A percentile compares a stretch with the other conserved stretches of the same genome.
Conservation (phyloP, 2,797 vertebrate species). For the Sebastes itinus region DNA sequence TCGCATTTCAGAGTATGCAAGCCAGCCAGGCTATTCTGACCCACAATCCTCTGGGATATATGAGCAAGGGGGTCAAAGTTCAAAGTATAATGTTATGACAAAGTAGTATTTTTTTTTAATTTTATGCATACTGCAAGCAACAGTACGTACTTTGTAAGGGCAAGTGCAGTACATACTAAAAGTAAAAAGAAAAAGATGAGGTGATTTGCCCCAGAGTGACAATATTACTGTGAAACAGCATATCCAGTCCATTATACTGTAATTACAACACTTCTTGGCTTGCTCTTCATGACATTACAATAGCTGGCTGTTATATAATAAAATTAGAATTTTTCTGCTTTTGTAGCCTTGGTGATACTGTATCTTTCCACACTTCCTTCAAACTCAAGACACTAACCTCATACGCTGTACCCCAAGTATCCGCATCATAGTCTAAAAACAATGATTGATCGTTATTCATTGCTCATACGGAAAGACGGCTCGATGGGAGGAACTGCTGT, state of each 20-base stretch:
- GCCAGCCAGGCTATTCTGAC: no score
- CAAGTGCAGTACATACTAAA: no score
- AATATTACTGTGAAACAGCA: not conserved
- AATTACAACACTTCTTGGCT: not conserved
- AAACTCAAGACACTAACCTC: not conserved
- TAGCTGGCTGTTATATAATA: not conserved
- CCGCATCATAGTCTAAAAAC: not conserved
- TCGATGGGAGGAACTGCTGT: not conserved
- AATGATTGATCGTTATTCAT: not conserved
- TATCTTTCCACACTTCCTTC: not conserved
- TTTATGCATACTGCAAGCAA: no score
- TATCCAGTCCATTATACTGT: not conserved
- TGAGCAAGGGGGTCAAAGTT: no score
- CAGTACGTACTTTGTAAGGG: no score
- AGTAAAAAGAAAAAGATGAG: no score
- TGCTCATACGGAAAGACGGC: not conserved
- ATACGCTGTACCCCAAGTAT: not conserved
- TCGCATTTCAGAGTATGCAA: no score
- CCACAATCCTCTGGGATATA: no score
- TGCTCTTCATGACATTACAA: not conserved
- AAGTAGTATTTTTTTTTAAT: no score
- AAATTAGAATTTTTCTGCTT: not conserved
- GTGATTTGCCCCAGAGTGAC: no score
- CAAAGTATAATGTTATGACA: no score
- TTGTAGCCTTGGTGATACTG: not conserved